Evolutionary conservation across 2,113 vertebrate species (phyloP).

Genomic region (Gavialis gangeticus): DNA sequence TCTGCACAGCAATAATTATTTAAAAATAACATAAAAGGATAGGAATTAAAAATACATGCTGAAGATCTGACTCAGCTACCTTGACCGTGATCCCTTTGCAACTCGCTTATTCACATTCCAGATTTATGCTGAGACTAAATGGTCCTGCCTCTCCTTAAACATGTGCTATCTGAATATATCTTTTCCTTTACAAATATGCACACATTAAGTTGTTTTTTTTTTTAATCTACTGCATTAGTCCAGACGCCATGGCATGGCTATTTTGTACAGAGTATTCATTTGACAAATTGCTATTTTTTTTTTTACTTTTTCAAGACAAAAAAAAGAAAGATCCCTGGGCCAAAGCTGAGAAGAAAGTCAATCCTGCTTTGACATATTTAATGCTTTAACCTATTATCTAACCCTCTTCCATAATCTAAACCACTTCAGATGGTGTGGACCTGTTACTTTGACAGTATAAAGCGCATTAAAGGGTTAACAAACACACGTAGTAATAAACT

Average conservation of each 20-base stretch:
- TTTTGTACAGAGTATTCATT: not conserved
- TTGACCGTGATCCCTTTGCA: not conserved
- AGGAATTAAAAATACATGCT: not conserved
- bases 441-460: not conserved
- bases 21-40: not conserved
- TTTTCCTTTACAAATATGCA: not conserved
- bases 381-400: not conserved
- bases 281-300: not conserved
- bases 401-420: not conserved
- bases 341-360: not conserved
- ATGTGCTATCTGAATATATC: not conserved
- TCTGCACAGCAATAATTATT: not conserved
- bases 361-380: not conserved
- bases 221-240: not conserved
- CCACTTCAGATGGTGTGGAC: not conserved
- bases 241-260: not conserved
- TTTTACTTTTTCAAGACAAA: not conserved
- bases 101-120: not conserved
- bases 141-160: not conserved
- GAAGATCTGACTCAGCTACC: not conserved
- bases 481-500: not conserved
- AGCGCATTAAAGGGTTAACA: not conserved
- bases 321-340: not conserved
- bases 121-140: not conserved
- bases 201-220: not conserved